Base-by-base conservation (phyloP, 1,140 invertebrate genomes). In the Ips typographus region DNA sequence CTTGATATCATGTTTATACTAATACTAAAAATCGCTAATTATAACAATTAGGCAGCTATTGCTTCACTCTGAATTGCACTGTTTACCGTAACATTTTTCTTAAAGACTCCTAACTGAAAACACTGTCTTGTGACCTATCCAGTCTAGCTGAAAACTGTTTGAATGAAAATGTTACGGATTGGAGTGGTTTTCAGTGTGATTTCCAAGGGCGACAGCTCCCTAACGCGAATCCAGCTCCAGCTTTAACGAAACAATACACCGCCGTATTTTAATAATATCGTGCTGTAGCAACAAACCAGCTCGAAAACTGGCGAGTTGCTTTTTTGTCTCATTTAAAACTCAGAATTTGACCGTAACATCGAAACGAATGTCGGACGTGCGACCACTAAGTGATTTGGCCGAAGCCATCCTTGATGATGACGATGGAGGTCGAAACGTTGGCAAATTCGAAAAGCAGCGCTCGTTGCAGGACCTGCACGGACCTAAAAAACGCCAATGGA, bases 11-110 rank as follows among this genome's bases (percentile, higher is more conserved):
- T 49, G 44, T 49, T 49, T 49, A 49, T 49, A 49, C 44, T 49
- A 49, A 49, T 49, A 49, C 44, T 22, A 22, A 49, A 49, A 49
- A 49, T 49, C 22, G 44, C 44, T 49, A 49, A 49, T 49, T 49
- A 22, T 22, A 49, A 49, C 44, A 49, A 49, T 49, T 49, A 49
- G 44, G 44, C 1, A 49, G 7, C 44, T 49, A 49, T 49, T 49
- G 7, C 6, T 6, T 6, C 3, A 49, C 44, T 22, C 22, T 22
- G 22, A 22, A 22, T 1, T 8, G 3, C 44, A 49, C 44, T 6
- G 3, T 22, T 22, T 49, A 49, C 7, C 44, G 44, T 3, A 8
- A 49, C 7, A 49, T 1, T 49, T 49, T 6, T 22, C 7, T 3
- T 49, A 49, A 49, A 49, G 44, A 44, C 44, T 8, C 44, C 2